phyloP scores from a whole-genome alignment of 2,113 vertebrate genomes.

The Hypomesus transpacificus region DNA sequence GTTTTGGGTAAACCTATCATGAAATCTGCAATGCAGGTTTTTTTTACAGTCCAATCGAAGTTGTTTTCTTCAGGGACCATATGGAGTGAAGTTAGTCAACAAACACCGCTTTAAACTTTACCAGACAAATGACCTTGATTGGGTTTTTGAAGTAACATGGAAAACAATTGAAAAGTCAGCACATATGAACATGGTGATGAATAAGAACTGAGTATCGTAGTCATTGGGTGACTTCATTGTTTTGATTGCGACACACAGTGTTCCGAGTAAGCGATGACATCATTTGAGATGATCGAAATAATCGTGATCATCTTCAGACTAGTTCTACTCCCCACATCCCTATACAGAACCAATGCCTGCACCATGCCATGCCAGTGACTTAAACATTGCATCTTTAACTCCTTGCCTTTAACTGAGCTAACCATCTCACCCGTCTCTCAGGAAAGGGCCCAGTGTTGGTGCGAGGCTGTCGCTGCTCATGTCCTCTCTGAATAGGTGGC shows the following conservation, averaged over 20 bases:
- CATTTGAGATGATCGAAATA: slow-evolving; percentile 14
- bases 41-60: slow-evolving; percentile 32
- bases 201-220: no score
- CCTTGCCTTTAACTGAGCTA: slow-evolving; percentile 5
- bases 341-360: background rate
- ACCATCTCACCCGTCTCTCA: slow-evolving; percentile 3
- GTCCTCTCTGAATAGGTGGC: slow-evolving; percentile 20
- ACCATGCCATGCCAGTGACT: slow-evolving; percentile 19
- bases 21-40: slow-evolving; percentile 50
- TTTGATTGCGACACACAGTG: no score
- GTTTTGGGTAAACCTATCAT: slow-evolving; percentile 54
- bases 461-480: slow-evolving; percentile 18
- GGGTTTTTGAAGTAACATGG: slow-evolving; percentile 47
- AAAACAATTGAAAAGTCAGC: slow-evolving; percentile 8
- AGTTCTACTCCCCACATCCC: background rate
- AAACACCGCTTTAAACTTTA: slow-evolving; percentile 18
- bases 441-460: slow-evolving; percentile 5
- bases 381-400: slow-evolving; percentile 17
- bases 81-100: slow-evolving; percentile 48
- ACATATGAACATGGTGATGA: no score
- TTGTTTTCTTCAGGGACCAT: slow-evolving; percentile 37
- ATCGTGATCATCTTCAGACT: background rate
- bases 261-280: background rate
- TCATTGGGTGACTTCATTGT: no score
- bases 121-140: slow-evolving; percentile 52